Conservation (phyloP, 2,797 vertebrate species). For the Phaenicophaeus curvirostris region DNA sequence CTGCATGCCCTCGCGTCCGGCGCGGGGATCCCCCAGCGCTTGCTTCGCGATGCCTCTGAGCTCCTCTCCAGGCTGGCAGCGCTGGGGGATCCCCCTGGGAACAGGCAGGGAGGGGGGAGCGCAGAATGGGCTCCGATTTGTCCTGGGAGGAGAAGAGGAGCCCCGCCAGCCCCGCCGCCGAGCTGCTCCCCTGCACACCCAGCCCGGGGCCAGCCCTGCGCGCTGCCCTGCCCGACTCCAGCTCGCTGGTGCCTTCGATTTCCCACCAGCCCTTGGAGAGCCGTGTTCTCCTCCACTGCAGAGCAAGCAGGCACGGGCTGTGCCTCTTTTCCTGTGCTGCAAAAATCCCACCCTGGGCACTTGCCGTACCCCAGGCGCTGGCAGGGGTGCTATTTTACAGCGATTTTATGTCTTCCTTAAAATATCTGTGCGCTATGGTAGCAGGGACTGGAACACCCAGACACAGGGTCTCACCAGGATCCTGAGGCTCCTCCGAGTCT, state of each 20-base stretch:
- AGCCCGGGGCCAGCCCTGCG: not conserved
- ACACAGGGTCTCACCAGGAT: not conserved
- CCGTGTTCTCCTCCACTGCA: not conserved
- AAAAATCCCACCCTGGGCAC: not conserved
- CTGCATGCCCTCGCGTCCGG: not conserved
- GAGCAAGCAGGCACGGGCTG: not conserved
- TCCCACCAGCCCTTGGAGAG: not conserved
- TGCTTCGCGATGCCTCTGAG: not conserved
- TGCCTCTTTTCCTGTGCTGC: not conserved
- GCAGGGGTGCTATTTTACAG: conserved; percentile 38
- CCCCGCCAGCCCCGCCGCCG: not conserved
- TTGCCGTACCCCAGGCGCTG: not conserved
- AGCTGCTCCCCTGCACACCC: not conserved
- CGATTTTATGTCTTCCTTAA: conserved; percentile 35
- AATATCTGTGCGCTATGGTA: not conserved
- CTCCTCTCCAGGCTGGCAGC: not conserved
- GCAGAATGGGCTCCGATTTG: rapidly evolving
- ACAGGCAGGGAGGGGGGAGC: not conserved
- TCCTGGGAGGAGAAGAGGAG: not conserved
- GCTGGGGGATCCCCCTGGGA: not conserved
- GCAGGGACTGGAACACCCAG: not conserved
- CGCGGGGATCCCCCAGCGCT: not conserved
- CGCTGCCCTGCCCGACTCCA: not conserved
- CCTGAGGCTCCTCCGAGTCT: not conserved
- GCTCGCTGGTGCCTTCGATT: conserved; percentile 29